phyloP scores from a whole-genome alignment of 2,888 invertebrate genomes.

The Dasypolia templi region DNA sequence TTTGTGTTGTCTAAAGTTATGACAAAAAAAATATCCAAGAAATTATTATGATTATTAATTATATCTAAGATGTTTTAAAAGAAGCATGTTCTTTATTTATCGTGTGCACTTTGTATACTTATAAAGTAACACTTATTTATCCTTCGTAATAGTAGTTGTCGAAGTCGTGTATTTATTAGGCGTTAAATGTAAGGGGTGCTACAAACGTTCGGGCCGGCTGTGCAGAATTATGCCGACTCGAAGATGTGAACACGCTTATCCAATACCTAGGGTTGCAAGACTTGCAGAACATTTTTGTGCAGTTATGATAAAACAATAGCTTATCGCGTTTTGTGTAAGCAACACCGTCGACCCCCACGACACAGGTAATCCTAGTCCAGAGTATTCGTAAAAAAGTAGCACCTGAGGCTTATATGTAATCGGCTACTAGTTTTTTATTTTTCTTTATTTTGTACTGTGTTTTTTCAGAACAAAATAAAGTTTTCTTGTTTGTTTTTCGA shows the following conservation, averaged over 20 bases:
- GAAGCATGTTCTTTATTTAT: conserved; percentile 16
- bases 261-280: neutral
- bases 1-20: conserved; percentile 14
- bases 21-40: conserved; percentile 12
- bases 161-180: conserved; percentile 29
- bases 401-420: no score
- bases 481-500: conserved; percentile 8
- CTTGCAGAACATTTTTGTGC: neutral
- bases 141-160: conserved; percentile 38
- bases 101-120: conserved; percentile 52
- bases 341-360: neutral
- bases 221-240: neutral
- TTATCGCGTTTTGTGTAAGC: no score
- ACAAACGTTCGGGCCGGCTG: neutral
- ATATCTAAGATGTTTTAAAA: conserved; percentile 25
- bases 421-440: no score
- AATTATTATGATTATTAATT: neutral
- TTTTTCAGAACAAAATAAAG: no score
- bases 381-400: no score
- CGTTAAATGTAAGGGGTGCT: neutral
- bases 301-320: neutral
- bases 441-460: no score
- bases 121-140: conserved; percentile 32
- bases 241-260: neutral
- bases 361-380: no score